phyloP scores from a whole-genome alignment of 2,797 vertebrate genomes.

The Pangasius mekongensis region DNA sequence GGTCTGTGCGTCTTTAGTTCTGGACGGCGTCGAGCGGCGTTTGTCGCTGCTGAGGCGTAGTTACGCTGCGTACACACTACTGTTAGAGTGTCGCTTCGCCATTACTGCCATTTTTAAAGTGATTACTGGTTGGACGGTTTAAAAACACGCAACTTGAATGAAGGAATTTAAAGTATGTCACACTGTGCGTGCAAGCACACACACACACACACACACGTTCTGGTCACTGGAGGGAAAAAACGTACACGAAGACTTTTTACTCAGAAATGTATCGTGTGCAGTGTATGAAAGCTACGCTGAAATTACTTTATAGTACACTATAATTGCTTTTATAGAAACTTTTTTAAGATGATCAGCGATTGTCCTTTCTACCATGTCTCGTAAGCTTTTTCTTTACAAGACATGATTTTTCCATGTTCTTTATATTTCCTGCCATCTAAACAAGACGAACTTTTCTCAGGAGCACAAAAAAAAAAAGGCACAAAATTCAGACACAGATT shows the following conservation, averaged over 20 bases:
- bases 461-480: background rate
- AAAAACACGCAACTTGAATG: background rate
- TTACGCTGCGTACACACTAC: background rate
- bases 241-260: background rate
- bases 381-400: background rate
- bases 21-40: background rate
- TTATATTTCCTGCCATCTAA: background rate
- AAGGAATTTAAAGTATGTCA: background rate
- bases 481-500: background rate
- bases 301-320: background rate
- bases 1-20: background rate
- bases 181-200: background rate
- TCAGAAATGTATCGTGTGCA: background rate
- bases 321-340: background rate
- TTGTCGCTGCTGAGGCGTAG: background rate
- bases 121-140: background rate
- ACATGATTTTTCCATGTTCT: background rate
- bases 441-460: background rate
- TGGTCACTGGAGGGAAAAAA: too few species aligned
- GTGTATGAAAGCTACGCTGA: background rate
- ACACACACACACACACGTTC: background rate
- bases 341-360: background rate
- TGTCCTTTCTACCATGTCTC: background rate
- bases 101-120: background rate
- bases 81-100: background rate